A percentile compares a stretch with the other conserved stretches of the same genome.
These are phyloP conservation scores for Agrypnus murinus DNA, from an alignment of 2,888 invertebrate species.

Conservation along the genomic window DNA sequence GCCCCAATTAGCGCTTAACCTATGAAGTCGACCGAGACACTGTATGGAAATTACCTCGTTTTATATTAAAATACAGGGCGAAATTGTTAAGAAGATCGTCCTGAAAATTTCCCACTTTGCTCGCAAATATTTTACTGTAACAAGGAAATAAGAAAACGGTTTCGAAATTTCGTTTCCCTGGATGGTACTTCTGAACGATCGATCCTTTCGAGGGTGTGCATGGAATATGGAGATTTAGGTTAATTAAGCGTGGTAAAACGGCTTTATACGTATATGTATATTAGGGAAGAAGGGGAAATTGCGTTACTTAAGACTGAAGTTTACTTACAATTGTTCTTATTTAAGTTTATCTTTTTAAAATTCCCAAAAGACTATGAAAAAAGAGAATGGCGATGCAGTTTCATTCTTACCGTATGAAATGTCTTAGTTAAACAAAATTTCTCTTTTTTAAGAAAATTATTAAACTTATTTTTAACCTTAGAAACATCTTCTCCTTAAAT, in stretches of 20 bases:
- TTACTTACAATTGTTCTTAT: too few relatives aligned
- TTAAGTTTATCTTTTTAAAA: too few relatives aligned
- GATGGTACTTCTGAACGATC: conserved; percentile 1
- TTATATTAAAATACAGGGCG: conserved; percentile 31
- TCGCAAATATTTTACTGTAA: conserved; percentile 12
- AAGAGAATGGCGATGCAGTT: too few relatives aligned
- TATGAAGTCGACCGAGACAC: conserved; percentile 37
- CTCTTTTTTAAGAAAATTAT: too few relatives aligned
- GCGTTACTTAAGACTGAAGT: too few relatives aligned
- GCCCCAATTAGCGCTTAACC: conserved; percentile 54
- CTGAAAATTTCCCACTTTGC: conserved; percentile 16
- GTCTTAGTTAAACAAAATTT: too few relatives aligned
- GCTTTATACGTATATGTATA: not conserved
- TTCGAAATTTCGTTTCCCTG: conserved; percentile 8
- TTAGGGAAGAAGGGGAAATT: too few relatives aligned
- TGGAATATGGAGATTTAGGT: conserved; percentile 18
- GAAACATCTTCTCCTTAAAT: too few relatives aligned
- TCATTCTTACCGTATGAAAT: too few relatives aligned
- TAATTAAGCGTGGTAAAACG: conserved; percentile 18
- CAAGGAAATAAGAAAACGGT: conserved; percentile 11
- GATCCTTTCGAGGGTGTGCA: conserved; percentile 23
- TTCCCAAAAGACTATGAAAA: too few relatives aligned
- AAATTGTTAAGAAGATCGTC: conserved; percentile 20
- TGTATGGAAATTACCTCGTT: conserved; percentile 36
- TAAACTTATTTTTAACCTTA: too few relatives aligned